A percentile compares a stretch with the other conserved stretches of the same genome.
phyloP scores from a whole-genome alignment of 2,888 invertebrate genomes.

The Drosophila paranaensis region DNA sequence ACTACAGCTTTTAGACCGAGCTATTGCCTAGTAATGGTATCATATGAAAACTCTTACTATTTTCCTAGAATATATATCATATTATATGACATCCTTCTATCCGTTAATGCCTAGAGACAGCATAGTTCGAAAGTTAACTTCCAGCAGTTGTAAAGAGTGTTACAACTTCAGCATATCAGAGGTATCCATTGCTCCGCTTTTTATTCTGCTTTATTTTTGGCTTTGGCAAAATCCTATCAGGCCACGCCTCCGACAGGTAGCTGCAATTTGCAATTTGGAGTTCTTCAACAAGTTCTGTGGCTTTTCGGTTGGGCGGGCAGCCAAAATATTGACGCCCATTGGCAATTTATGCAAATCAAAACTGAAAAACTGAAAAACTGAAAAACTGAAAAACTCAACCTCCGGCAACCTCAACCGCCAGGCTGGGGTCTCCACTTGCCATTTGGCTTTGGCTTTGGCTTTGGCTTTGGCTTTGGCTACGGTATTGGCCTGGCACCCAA shows the following conservation, averaged over 20 bases:
- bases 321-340: conserved; percentile 56
- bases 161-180: neutral
- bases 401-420: conserved; percentile 33
- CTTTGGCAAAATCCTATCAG: conserved; percentile 29
- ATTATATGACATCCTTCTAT: too few relatives aligned
- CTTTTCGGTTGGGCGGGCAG: neutral
- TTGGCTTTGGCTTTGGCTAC: conserved; percentile 13
- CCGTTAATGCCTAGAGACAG: neutral
- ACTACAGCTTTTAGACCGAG: neutral
- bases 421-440: conserved; percentile 15
- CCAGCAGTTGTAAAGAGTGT: neutral
- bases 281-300: conserved; percentile 54
- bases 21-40: too few relatives aligned
- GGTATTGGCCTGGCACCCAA: conserved; percentile 41
- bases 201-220: neutral
- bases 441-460: conserved; percentile 5
- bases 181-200: neutral
- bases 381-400: conserved; percentile 25
- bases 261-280: conserved; percentile 54
- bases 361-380: conserved; percentile 23
- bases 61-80: neutral
- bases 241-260: conserved; percentile 67
- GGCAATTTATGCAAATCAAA: conserved; percentile 77
- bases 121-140: neutral
- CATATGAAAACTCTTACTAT: neutral